phyloP scores from a whole-genome alignment of 2,888 invertebrate genomes.

The Capitulum mitella region DNA sequence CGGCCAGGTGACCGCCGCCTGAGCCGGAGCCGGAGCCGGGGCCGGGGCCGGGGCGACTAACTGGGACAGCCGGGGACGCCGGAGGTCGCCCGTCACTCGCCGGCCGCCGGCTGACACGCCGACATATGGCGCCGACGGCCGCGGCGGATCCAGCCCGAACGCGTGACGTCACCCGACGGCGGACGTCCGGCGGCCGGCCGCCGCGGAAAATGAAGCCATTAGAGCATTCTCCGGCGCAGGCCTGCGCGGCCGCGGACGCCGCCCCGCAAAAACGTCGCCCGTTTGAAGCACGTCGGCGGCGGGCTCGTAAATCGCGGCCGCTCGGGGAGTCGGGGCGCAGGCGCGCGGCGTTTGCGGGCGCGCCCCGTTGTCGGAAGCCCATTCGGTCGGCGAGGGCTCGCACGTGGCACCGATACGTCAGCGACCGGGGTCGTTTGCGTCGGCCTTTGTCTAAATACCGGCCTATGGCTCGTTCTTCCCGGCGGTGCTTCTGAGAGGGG shows the following conservation, averaged over 20 bases:
- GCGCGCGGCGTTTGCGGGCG: background rate
- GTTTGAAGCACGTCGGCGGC: background rate
- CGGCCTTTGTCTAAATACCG: constrained; percentile 17
- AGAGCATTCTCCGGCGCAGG: background rate
- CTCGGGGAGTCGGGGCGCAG: too few species aligned
- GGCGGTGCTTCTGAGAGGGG: background rate
- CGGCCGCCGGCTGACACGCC: background rate
- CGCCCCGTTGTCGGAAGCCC: background rate
- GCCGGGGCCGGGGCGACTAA: background rate
- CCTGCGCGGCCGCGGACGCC: background rate
- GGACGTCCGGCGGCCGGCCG: background rate
- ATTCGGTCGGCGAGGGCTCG: background rate
- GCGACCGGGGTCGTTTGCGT: background rate
- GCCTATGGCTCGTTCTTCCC: background rate
- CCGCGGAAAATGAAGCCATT: background rate
- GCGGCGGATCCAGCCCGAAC: too few species aligned
- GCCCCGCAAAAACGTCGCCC: background rate
- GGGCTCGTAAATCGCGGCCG: background rate
- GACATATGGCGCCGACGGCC: background rate
- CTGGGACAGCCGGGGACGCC: background rate
- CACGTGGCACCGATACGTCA: constrained; percentile 16
- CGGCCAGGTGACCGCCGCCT: constrained; percentile 20
- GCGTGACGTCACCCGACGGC: background rate
- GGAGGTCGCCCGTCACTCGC: background rate
- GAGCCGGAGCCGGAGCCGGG: background rate